phyloP scores from a whole-genome alignment of 2,888 invertebrate species.

The Synanthedon formicaeformis region DNA sequence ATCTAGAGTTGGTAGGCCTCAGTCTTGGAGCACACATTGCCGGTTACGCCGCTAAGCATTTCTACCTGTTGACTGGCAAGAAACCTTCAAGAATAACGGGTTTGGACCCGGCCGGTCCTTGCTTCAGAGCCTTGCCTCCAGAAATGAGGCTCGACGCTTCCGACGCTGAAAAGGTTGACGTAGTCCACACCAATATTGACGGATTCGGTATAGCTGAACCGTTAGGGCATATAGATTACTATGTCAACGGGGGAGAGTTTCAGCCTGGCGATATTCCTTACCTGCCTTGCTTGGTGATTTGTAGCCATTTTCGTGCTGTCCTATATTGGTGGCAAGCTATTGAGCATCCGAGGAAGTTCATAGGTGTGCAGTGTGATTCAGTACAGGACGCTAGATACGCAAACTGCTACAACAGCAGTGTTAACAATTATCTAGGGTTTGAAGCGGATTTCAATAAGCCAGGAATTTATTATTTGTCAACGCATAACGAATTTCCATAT shows the following conservation, averaged over 20 bases:
- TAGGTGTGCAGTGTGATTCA: constrained; percentile 38
- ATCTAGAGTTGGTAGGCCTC: constrained; percentile 44
- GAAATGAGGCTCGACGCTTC: constrained; percentile 28
- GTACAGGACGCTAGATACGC: constrained; percentile 50
- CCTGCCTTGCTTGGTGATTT: constrained; percentile 46
- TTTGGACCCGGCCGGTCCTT: constrained; percentile 56
- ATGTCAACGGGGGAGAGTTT: constrained; percentile 55
- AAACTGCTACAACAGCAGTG: constrained; percentile 40
- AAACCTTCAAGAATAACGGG: constrained; percentile 48
- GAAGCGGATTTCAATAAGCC: constrained; percentile 39
- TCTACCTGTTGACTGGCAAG: constrained; percentile 36
- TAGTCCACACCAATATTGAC: constrained; percentile 57
- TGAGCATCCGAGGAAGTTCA: constrained; percentile 52
- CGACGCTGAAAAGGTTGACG: constrained; percentile 41
- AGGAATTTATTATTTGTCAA: constrained; percentile 48
- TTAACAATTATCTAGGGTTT: constrained; percentile 38
- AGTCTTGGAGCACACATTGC: constrained; percentile 51
- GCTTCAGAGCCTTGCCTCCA: constrained; percentile 32
- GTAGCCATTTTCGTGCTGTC: constrained; percentile 41
- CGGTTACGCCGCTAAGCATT: constrained; percentile 42
- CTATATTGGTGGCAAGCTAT: constrained; percentile 57
- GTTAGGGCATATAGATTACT: constrained; percentile 50
- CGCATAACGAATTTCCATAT: constrained; percentile 51
- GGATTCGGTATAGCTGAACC: constrained; percentile 57
- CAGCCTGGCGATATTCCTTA: constrained; percentile 48